Percentiles rank a stretch among this genome's conserved stretches.
Evolutionary conservation across 2,797 vertebrate species (phyloP).

Genomic region (Etheostoma perlongum): DNA sequence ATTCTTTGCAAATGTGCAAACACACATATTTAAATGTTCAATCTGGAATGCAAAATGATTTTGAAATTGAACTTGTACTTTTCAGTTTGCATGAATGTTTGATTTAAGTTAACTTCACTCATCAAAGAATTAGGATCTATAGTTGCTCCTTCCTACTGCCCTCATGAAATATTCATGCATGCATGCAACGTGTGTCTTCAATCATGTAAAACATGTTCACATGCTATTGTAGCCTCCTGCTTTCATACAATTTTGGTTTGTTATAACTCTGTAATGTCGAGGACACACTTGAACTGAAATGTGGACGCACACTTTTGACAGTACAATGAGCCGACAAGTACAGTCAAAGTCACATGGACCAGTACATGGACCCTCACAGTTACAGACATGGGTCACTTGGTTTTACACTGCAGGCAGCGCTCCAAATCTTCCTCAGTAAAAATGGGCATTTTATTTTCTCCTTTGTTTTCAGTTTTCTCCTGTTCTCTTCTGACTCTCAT

Average conservation of each 20-base stretch:
- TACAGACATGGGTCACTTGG: constrained; percentile 77
- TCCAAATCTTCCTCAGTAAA: constrained; percentile 83
- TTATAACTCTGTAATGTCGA: constrained; percentile 17
- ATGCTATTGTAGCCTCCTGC: constrained; percentile 10
- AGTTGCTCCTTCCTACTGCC: constrained; percentile 32
- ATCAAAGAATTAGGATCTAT: constrained; percentile 58
- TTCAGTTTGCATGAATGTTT: constrained; percentile 58
- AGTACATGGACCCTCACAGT: constrained; percentile 40
- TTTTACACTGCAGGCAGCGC: constrained; percentile 75
- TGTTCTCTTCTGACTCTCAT: constrained; percentile 54
- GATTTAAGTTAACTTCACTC: constrained; percentile 56
- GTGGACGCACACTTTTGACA: constrained; percentile 56
- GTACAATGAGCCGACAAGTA: constrained; percentile 62
- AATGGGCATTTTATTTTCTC: constrained; percentile 78
- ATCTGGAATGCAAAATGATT: constrained; percentile 33
- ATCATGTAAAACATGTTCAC: constrained; percentile 19
- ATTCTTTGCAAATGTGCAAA: constrained; percentile 25
- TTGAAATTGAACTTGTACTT: constrained; percentile 35
- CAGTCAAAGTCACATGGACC: constrained; percentile 65
- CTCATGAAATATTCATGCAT: constrained; percentile 53
- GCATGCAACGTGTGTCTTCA: constrained; percentile 48
- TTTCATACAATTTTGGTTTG: constrained; percentile 25
- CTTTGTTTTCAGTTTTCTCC: constrained; percentile 55
- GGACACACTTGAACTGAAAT: constrained; percentile 44
- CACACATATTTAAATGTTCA: constrained; percentile 37